Base-by-base conservation (phyloP, 2,797 vertebrate species). In the Crocidura indochinensis region DNA sequence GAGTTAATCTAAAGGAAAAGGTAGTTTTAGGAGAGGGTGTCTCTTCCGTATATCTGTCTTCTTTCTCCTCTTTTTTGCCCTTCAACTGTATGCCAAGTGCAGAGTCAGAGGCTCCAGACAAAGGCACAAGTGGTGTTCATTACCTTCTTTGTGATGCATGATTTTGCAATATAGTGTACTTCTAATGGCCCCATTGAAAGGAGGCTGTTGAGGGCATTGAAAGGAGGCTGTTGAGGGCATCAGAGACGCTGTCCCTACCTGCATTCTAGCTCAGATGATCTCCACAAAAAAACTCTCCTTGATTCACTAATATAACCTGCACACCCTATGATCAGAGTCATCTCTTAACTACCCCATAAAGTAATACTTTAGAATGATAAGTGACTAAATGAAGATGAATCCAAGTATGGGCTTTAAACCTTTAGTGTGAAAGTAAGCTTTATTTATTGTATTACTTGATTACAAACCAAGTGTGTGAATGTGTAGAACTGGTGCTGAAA, bases 231-330 rank as follows among this genome's bases (percentile, higher is more conserved):
- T 95, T 90, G 68, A 91, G 75, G 73, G 56, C 94, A 79, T 96
- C 96, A 93, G 95, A 97, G 91, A 86, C 94, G 95, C 91, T 85
- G 96, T 92, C 86, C 90, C 72, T 0, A 0, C 75, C 64, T 95
- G 95, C 87, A 96, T 96, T 77, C 85, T 94, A 95, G 91, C 81
- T 94, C 95, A 95, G 92, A 89, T 96, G 88, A 62, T 65, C 88
- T 76, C 84, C 72, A 38, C 31, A 31, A 29, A 79, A 81, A 20
- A 38, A 49, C 72, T 92, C 67, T 29, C 11, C 47, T 90, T 71
- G 27, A n/a, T 44, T 51, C 68, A 2, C 69, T 77, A 27, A 74
- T 65, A 24, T 53, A 60, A 69, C 51, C 26, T 24, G 4, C 60
- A 65, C 68, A 68, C 62, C 71, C 60, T 53, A 9, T 64, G 29